These are phyloP conservation scores for Tyria jacobaeae DNA, from an alignment of 2,888 invertebrate species.

Conservation along the genomic window DNA sequence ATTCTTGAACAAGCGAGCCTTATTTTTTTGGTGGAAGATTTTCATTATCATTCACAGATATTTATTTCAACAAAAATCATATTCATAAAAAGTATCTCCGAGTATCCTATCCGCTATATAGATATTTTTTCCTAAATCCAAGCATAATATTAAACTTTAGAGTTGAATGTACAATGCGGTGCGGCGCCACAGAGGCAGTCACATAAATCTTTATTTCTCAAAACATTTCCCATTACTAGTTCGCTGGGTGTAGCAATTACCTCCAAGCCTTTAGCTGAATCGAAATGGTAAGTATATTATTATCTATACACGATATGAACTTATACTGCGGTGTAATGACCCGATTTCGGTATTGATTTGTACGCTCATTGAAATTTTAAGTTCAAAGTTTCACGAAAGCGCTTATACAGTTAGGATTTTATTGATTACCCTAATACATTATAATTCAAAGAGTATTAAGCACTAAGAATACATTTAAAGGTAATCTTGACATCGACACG, in stretches of 20 bases:
- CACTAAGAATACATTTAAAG: neutral
- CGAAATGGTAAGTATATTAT: conserved; percentile 47
- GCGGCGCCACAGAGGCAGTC: neutral
- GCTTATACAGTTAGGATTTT: conserved; percentile 5
- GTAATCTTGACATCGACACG: too few relatives aligned
- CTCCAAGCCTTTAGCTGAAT: conserved; percentile 33
- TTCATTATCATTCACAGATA: too few relatives aligned
- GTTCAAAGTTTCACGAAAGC: conserved; percentile 33
- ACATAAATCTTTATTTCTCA: neutral
- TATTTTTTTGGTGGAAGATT: too few relatives aligned
- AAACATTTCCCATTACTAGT: conserved; percentile 21
- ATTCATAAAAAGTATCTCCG: too few relatives aligned
- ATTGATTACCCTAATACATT: neutral
- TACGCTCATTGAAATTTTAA: conserved; percentile 37
- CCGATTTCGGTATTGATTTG: conserved; percentile 30
- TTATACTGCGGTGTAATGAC: conserved; percentile 30
- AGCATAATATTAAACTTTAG: too few relatives aligned
- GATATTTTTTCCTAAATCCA: too few relatives aligned
- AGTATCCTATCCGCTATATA: too few relatives aligned
- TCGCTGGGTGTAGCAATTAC: conserved; percentile 43
- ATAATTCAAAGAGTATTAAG: neutral
- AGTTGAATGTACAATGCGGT: neutral
- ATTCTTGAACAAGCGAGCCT: too few relatives aligned
- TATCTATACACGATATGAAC: conserved; percentile 40
- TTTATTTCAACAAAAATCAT: too few relatives aligned